Evolutionary conservation across 2,888 invertebrate genomes (phyloP).

Genomic region (Myathropa florea): DNA sequence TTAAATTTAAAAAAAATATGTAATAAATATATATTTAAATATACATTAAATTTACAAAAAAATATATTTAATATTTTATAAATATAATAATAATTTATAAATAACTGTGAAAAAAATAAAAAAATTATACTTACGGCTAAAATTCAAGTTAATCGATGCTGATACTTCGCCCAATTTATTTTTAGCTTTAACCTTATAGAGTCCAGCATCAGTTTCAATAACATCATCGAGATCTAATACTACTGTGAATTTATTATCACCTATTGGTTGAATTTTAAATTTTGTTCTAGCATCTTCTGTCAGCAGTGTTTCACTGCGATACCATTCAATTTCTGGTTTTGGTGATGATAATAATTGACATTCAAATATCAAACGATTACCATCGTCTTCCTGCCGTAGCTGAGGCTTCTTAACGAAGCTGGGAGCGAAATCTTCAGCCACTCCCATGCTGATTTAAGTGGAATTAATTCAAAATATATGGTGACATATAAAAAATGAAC

Average conservation of each 20-base stretch:
- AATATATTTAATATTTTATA: not conserved
- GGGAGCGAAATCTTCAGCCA: constrained; percentile 95
- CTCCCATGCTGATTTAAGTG: constrained; percentile 78
- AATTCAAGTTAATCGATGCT: constrained; percentile 97
- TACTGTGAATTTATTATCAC: constrained; percentile 92
- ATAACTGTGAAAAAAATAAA: not conserved
- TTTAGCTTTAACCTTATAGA: constrained; percentile 98
- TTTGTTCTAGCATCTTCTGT: constrained; percentile 92
- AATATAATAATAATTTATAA: not conserved
- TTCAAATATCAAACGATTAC: constrained; percentile 96
- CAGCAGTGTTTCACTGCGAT: constrained; percentile 92
- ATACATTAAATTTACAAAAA: constrained; percentile 3
- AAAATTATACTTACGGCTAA: constrained; percentile 92
- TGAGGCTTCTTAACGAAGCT: constrained; percentile 99
- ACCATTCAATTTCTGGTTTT: constrained; percentile 96
- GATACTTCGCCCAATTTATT: constrained; percentile 98
- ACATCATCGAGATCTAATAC: constrained; percentile 97
- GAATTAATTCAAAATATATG: constrained; percentile 44
- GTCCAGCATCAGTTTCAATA: constrained; percentile 96
- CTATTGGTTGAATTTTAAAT: constrained; percentile 93
- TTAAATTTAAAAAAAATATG: constrained; percentile 63
- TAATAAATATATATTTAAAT: constrained; percentile 36
- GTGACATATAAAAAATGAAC: constrained; percentile 51
- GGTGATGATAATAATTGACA: constrained; percentile 94
- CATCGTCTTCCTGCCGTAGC: constrained; percentile 97